A percentile compares a stretch with the other conserved stretches of the same genome.
phyloP scores from a whole-genome alignment of 2,113 vertebrate species.

The Eretmochelys imbricata region DNA sequence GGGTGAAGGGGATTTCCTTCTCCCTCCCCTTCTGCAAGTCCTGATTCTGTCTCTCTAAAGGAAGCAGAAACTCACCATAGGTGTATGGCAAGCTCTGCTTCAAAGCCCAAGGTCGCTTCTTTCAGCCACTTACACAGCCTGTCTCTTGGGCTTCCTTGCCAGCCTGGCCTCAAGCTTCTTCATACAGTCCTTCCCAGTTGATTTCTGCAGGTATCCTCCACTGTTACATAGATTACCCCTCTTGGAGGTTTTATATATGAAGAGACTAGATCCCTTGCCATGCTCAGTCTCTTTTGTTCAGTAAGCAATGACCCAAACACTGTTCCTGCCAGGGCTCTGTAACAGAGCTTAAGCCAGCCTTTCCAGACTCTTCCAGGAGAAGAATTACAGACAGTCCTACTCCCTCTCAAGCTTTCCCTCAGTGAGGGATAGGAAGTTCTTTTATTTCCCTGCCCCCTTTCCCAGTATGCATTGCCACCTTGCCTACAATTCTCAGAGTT shows the following conservation, averaged over 20 bases:
- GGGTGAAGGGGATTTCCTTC: not conserved
- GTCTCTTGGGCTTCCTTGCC: not conserved
- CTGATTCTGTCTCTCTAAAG: not conserved
- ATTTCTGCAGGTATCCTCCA: not conserved
- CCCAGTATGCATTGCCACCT: not conserved
- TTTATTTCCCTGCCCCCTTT: too few species aligned
- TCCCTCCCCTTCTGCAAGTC: not conserved
- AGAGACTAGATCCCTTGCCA: not conserved
- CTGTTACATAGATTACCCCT: not conserved
- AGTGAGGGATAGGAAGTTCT: not conserved
- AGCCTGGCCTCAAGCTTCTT: not conserved
- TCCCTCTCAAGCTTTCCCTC: not conserved
- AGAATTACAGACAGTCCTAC: not conserved
- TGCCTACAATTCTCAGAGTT: not conserved
- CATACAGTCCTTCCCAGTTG: too few species aligned
- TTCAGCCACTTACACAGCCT: not conserved
- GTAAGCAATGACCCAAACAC: not conserved
- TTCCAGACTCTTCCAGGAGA: not conserved
- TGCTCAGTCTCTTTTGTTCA: not conserved
- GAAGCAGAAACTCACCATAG: not conserved
- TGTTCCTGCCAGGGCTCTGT: not conserved
- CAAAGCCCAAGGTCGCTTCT: not conserved
- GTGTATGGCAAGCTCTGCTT: not conserved
- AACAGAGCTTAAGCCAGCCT: not conserved
- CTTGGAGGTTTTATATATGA: not conserved